Percentiles rank a stretch among this genome's conserved stretches.
These are phyloP conservation scores for Notoglanidium macrostoma DNA, from an alignment of 2,797 vertebrate genomes.

Conservation along the genomic window DNA sequence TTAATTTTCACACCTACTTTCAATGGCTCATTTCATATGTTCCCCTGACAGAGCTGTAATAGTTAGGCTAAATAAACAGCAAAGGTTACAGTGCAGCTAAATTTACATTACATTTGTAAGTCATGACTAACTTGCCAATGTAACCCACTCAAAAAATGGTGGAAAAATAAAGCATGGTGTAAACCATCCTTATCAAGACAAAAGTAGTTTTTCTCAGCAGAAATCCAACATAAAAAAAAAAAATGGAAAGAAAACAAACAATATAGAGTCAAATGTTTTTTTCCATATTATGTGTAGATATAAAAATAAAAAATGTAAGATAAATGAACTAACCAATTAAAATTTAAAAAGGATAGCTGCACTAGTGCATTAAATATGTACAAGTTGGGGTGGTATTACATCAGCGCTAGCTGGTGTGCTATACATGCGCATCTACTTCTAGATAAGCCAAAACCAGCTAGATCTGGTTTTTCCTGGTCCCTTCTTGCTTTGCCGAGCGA, in stretches of 20 bases:
- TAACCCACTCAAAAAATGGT: not conserved
- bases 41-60: constrained; percentile 45
- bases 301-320: not conserved
- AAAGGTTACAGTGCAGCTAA: constrained; percentile 44
- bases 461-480: constrained; percentile 58
- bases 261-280: not conserved
- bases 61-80: constrained; percentile 52
- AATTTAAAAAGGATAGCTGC: not conserved
- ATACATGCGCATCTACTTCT: constrained; percentile 31
- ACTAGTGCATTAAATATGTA: not conserved
- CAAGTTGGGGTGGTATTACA: not conserved
- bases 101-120: constrained; percentile 36
- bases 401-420: constrained; percentile 5
- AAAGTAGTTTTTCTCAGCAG: not conserved
- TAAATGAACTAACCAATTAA: not conserved
- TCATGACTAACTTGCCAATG: constrained; percentile 40
- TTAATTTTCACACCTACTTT: constrained; percentile 63
- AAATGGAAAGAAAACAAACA: not conserved
- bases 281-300: not conserved
- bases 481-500: constrained; percentile 43
- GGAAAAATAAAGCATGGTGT: not conserved
- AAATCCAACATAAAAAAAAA: not conserved
- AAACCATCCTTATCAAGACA: not conserved
- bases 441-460: constrained; percentile 54
- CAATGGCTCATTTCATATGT: constrained; percentile 59